Evolutionary conservation across 2,888 invertebrate genomes (phyloP).

Genomic region (Melinaea marsaeus): DNA sequence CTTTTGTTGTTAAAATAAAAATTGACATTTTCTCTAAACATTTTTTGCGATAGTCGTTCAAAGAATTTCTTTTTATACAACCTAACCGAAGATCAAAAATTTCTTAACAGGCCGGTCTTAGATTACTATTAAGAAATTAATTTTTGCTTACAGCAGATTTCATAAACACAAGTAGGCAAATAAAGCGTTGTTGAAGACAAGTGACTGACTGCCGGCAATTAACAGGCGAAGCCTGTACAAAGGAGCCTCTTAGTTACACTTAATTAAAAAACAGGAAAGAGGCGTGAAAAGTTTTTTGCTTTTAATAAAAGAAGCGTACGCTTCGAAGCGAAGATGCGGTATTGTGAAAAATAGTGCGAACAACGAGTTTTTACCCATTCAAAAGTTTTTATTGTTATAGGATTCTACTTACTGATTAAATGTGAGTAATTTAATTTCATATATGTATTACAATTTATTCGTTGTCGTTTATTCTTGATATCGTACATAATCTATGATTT

Average conservation of each 20-base stretch:
- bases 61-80: neutral
- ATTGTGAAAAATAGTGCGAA: conserved; percentile 26
- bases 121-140: conserved; percentile 25
- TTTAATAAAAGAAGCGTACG: conserved; percentile 20
- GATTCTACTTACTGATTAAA: neutral
- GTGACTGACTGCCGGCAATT: conserved; percentile 71
- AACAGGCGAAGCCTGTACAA: conserved; percentile 55
- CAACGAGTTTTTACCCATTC: conserved; percentile 21
- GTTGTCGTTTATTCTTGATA: neutral
- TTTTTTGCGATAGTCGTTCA: neutral
- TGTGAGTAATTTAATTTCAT: neutral
- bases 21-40: no score
- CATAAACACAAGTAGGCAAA: conserved; percentile 51
- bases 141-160: conserved; percentile 34
- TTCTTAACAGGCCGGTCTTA: conserved; percentile 4
- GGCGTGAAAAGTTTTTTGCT: conserved; percentile 28
- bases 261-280: conserved; percentile 65
- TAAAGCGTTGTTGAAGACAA: conserved; percentile 62
- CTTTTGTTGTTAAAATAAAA: no score
- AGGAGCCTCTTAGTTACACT: conserved; percentile 66
- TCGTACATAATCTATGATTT: conserved; percentile 1
- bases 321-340: conserved; percentile 21
- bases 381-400: conserved; percentile 7
- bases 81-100: neutral
- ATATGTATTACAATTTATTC: neutral